Conservation (phyloP, 2,888 invertebrate genomes). For the Branchellion lobata region DNA sequence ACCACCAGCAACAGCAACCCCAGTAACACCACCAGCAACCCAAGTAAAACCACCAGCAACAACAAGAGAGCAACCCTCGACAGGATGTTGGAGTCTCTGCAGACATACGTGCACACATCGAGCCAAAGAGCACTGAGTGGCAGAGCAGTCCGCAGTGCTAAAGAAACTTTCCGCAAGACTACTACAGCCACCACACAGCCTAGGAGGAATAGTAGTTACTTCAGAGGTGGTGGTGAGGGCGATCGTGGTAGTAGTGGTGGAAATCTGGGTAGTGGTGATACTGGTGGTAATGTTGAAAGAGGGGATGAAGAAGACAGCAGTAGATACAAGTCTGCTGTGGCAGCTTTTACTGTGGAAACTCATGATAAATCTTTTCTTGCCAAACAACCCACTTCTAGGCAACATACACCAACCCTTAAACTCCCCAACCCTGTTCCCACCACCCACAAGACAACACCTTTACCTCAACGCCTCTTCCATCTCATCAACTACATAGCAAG, state of each 20-base stretch:
- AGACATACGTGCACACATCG: background rate
- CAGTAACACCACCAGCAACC: too few relatives aligned
- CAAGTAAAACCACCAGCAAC: too few relatives aligned
- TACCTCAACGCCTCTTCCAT: constrained; percentile 59
- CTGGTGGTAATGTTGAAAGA: background rate
- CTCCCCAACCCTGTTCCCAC: too few relatives aligned
- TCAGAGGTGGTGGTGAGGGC: background rate
- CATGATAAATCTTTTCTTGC: too few relatives aligned
- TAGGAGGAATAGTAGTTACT: background rate
- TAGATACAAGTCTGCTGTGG: too few relatives aligned
- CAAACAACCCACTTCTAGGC: background rate
- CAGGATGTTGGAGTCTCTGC: background rate
- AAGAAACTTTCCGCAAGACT: background rate
- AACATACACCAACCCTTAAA: background rate
- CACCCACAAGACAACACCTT: too few relatives aligned
- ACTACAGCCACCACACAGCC: too few relatives aligned
- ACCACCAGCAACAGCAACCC: too few relatives aligned
- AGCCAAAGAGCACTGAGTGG: background rate
- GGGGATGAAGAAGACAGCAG: background rate
- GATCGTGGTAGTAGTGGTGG: constrained; percentile 1
- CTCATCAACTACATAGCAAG: constrained; percentile 58
- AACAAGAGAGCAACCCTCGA: too few relatives aligned
- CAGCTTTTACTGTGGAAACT: too few relatives aligned
- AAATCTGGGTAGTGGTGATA: background rate
- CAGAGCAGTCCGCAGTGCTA: background rate